Base-by-base conservation (phyloP, 2,113 vertebrate species). In the Erpornis zantholeuca region DNA sequence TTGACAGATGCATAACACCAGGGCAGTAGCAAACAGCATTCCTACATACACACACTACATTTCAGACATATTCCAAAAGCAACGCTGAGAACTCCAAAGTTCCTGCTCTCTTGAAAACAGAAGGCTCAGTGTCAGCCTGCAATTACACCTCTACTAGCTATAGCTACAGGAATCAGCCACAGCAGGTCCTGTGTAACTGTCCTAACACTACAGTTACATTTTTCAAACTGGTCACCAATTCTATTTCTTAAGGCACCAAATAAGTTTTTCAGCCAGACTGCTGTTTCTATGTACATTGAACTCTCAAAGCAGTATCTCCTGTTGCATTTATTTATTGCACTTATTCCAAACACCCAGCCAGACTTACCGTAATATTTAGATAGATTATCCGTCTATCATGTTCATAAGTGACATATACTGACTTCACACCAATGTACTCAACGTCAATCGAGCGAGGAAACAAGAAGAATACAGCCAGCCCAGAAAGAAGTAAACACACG, bases 361-460 rank as follows among this genome's bases (percentile, higher is more conserved):
- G 24, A 73, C 98, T 98, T 97, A 99, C 99, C 16, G 99, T 99
- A 45, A 99, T 98, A 96, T 99, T 99, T 91, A 99, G 98, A 96
- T 99, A 99, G 77, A 99, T 99, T 16, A 98, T 98, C 24, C 97
- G 97, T 50, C 98, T 99, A 24, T 91, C 77, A 85, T 94, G 88
- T 91, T 99, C 98, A 0, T 99, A 99, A 88, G 95, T 98, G 93
- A 99, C 99, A 29, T 98, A 99, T 2, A 99, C 99, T 2, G 99
- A 99, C 97, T 99, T 99, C 81, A 99, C 98, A 12, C 99, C 99
- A 69, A 99, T 98, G 27, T 99, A 99, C 93, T 99, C 97, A 73
- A 99, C 99, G 0, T 99, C 99, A 2, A 99, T 99, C 19, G 99
- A 99, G 59, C 99, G 99, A 78, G 99, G 99, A 96, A 99, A 99